Evolutionary conservation across 2,888 invertebrate species (phyloP), one percentile per base, ranked within the genome.

Genomic region (Tipula lateralis): DNA sequence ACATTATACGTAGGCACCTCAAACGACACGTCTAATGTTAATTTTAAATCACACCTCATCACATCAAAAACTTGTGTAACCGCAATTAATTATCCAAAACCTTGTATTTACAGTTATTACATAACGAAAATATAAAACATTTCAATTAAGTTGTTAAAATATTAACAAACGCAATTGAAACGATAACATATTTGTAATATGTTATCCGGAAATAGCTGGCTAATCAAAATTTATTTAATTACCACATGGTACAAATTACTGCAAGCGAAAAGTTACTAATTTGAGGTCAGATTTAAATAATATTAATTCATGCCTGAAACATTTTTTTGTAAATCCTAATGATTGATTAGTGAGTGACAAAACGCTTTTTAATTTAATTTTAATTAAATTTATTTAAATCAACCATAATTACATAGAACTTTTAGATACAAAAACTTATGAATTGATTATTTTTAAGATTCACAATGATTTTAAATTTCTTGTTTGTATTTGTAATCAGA

Each of bases 371-470:
- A 66, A 24, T 66, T 66, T 66, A 24, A 66, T 50, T 50, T 50
- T 50, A 16, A 66, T 66, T 24, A 44, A 44, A 66, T 66, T 66
- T 66, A 66, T 66, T 66, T 66, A 66, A 66, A 66, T 66, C 66
- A 66, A 66, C 66, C 66, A 66, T 66, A 44, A 44, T 44, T 44
- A 44, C 44, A 44, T 66, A 66, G 66, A 66, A 66, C 66, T 66
- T n/a, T n/a, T 9, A 24, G 24, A 66, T 66, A 24, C 24, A 66
- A 66, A 66, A 66, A 9, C 19, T 66, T 66, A 66, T 66, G 24
- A 66, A 66, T 66, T 66, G 66, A 66, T 66, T 19, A 66, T 66
- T 66, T 66, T 66, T 19, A 66, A 66, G 66, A 66, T 66, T 66
- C 66, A 24, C 66, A 66, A 66, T 66, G 44, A 44, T 44, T 44